These are phyloP conservation scores for Aphelinus atriplicis DNA, from an alignment of 1,140 invertebrate genomes.

Conservation along the genomic window DNA sequence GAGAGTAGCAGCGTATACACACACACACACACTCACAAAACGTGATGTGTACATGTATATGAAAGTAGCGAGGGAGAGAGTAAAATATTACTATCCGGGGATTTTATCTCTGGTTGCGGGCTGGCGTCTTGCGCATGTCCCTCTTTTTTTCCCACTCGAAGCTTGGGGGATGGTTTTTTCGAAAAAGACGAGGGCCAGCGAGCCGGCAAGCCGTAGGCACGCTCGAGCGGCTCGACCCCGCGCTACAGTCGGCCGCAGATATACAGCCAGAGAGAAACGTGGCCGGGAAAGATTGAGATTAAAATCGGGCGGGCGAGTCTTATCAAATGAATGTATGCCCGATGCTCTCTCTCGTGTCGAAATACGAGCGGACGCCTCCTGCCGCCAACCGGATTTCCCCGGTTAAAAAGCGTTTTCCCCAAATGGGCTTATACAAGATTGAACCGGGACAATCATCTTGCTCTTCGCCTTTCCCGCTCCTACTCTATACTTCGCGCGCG, in stretches of 20 bases:
- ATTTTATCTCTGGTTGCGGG: constrained; percentile 8
- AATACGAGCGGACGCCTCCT: neutral
- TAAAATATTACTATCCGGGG: constrained; percentile 35
- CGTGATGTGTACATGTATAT: constrained; percentile 5
- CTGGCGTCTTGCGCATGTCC: neutral
- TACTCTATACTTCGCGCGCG: neutral
- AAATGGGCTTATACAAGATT: constrained; percentile 14
- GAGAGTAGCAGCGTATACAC: constrained; percentile 16
- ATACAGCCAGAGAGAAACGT: constrained; percentile 1
- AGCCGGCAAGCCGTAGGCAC: constrained; percentile 11
- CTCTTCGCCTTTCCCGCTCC: no score
- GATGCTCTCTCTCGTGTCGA: neutral
- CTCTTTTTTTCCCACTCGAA: constrained; percentile 21
- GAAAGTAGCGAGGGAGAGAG: constrained; percentile 25
- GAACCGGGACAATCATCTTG: constrained; percentile 10
- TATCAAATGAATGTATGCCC: neutral
- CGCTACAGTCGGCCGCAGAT: neutral
- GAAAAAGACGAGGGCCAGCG: constrained; percentile 31
- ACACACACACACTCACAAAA: neutral
- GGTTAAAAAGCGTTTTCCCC: constrained; percentile 11
- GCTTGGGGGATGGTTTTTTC: constrained; percentile 17
- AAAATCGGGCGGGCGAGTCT: constrained; percentile 23
- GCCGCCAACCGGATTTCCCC: neutral
- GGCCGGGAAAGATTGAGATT: constrained; percentile 36
- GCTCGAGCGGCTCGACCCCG: constrained; percentile 15